Percentiles rank a stretch among this genome's conserved stretches.
These are phyloP conservation scores for Bhutanitis thaidina DNA, from an alignment of 2,888 invertebrate genomes.

Conservation along the genomic window DNA sequence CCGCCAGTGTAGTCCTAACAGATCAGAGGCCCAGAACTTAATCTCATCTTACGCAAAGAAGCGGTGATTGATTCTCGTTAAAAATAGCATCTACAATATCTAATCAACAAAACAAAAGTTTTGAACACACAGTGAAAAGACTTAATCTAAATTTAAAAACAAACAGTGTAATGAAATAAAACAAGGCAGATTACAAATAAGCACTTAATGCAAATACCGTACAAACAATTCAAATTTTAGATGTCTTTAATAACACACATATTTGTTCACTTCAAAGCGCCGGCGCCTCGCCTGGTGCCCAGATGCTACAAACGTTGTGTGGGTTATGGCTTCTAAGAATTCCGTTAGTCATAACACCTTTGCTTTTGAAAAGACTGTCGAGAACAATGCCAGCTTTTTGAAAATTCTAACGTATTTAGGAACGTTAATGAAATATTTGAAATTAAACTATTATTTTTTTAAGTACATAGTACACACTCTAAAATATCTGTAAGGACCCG, in stretches of 20 bases:
- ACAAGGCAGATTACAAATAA: not conserved
- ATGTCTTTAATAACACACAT: slow-evolving; percentile 9
- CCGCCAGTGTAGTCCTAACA: too few species aligned
- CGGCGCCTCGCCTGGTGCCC: slow-evolving; percentile 16
- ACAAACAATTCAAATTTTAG: slow-evolving; percentile 8
- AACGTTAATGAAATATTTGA: too few species aligned
- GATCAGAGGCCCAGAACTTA: too few species aligned
- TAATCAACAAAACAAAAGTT: too few species aligned
- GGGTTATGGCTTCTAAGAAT: slow-evolving; percentile 8
- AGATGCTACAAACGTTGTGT: slow-evolving; percentile 11
- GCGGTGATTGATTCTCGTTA: too few species aligned
- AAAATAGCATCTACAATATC: too few species aligned
- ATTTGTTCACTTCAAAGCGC: slow-evolving; percentile 11
- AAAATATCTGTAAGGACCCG: too few species aligned
- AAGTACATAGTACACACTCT: too few species aligned
- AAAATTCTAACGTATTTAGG: too few species aligned
- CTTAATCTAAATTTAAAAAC: not conserved
- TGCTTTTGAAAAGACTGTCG: not conserved
- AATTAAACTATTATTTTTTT: too few species aligned
- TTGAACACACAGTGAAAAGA: too few species aligned
- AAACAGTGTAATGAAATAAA: not conserved
- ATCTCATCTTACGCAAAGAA: too few species aligned
- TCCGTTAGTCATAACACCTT: slow-evolving; percentile 4
- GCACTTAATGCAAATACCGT: not conserved
- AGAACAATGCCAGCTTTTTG: slow-evolving; percentile 2